phyloP scores from a whole-genome alignment of 2,888 invertebrate genomes.

The Caenorhabditis uteleia region DNA sequence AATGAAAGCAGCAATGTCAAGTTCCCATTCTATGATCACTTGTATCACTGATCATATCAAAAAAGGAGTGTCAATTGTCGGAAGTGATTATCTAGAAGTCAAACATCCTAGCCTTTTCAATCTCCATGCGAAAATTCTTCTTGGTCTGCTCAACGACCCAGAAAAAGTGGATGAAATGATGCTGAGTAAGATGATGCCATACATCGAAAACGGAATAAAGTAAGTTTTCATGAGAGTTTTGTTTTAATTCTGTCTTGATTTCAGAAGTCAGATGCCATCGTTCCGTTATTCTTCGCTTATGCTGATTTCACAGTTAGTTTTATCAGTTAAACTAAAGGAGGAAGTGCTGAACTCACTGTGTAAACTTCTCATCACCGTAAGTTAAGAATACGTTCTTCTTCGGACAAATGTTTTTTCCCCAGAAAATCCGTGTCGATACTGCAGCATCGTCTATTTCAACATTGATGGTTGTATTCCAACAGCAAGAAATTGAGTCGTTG shows the following conservation, averaged over 20 bases:
- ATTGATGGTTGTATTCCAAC: conserved; percentile 62
- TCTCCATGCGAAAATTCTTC: conserved; percentile 81
- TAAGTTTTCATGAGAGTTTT: conserved; percentile 16
- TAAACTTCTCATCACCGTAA: conserved; percentile 57
- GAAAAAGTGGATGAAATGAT: conserved; percentile 76
- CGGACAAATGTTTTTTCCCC: conserved; percentile 3
- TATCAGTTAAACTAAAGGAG: conserved; percentile 52
- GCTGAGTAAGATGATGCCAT: conserved; percentile 71
- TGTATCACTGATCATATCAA: conserved; percentile 46
- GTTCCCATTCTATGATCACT: conserved; percentile 44
- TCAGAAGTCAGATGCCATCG: conserved; percentile 40
- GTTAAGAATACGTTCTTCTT: neutral
- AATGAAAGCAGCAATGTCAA: conserved; percentile 41
- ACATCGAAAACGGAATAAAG: conserved; percentile 60
- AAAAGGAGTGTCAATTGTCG: conserved; percentile 33
- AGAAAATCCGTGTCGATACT: conserved; percentile 55
- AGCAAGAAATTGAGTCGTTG: conserved; percentile 51
- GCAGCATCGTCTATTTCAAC: conserved; percentile 52
- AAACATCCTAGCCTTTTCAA: conserved; percentile 79
- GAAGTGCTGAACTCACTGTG: conserved; percentile 45
- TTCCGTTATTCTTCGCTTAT: conserved; percentile 51
- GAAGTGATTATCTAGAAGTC: conserved; percentile 40
- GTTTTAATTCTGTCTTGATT: conserved; percentile 1
- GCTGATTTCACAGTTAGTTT: conserved; percentile 55
- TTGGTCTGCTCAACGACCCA: conserved; percentile 78